Conservation (phyloP, 2,113 vertebrate species). For the Puffinus mauretanicus region DNA sequence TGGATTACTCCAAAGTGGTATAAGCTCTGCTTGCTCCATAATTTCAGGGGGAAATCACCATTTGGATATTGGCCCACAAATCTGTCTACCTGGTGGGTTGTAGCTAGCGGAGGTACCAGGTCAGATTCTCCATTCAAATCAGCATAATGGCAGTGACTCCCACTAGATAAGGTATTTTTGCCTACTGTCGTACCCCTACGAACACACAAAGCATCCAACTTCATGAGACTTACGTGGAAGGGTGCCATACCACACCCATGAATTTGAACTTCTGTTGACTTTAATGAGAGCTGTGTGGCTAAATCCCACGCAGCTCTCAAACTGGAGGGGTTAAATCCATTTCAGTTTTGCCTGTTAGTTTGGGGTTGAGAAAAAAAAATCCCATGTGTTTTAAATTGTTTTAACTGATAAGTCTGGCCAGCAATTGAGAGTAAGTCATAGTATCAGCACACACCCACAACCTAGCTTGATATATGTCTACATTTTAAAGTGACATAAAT, state of each 20-base stretch:
- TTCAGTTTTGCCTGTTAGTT: neutral
- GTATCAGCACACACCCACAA: constrained; percentile 27
- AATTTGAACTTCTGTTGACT: constrained; percentile 35
- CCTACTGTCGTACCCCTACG: neutral
- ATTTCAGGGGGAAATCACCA: neutral
- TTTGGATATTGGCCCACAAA: neutral
- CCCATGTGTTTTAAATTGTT: constrained; percentile 58
- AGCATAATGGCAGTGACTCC: neutral
- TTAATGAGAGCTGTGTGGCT: neutral
- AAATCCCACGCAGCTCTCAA: constrained; percentile 11
- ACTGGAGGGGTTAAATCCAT: constrained; percentile 27
- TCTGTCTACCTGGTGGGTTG: neutral
- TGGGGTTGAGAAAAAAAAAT: neutral
- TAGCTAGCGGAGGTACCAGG: neutral
- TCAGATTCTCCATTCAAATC: neutral
- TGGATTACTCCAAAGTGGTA: neutral
- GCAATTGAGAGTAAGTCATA: constrained; percentile 39
- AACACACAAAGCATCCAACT: neutral
- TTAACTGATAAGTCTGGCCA: constrained; percentile 50
- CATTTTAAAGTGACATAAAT: constrained; percentile 30
- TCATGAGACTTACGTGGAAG: neutral
- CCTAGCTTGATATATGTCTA: neutral
- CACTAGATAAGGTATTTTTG: neutral
- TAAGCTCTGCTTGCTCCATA: neutral
- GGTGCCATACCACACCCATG: neutral